A percentile compares a stretch with the other conserved stretches of the same genome.
Conservation (phyloP, 2,797 vertebrate species). For the Alcedo quadribrachys region DNA sequence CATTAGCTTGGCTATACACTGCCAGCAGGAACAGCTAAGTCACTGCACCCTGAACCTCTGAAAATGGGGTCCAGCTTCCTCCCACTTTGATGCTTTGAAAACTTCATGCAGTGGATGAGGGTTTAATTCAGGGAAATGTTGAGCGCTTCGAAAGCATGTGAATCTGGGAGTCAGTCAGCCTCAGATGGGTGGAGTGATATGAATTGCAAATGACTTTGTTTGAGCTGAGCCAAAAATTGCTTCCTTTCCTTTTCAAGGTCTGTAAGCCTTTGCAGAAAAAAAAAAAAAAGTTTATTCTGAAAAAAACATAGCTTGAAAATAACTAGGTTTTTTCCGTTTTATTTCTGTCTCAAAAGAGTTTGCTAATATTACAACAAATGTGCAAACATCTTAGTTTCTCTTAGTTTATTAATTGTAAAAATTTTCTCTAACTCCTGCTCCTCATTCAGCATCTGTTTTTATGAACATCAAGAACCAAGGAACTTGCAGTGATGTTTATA, state of each 20-base stretch:
- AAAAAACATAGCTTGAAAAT: neutral
- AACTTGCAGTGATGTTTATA: neutral
- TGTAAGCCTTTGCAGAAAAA: neutral
- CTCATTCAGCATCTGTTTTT: neutral
- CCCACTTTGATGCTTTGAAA: neutral
- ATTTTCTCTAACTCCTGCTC: neutral
- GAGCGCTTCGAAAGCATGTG: neutral
- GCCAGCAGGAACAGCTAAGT: neutral
- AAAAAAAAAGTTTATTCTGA: neutral
- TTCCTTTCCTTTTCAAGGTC: conserved; percentile 46
- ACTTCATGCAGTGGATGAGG: neutral
- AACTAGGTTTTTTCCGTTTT: rapidly evolving
- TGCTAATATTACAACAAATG: neutral
- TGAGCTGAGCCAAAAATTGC: conserved; percentile 22
- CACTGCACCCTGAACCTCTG: neutral
- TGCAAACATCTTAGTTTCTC: neutral
- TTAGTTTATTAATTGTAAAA: neutral
- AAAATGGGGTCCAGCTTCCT: neutral
- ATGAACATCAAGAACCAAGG: neutral
- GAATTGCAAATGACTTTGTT: conserved; percentile 33
- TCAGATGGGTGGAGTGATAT: neutral
- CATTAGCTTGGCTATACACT: neutral
- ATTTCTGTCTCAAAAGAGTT: neutral
- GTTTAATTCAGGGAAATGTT: neutral
- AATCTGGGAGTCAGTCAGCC: neutral